Conservation (phyloP, 37 sponge, comb jelly and placozoan genomes). For the Agelas oroides region DNA sequence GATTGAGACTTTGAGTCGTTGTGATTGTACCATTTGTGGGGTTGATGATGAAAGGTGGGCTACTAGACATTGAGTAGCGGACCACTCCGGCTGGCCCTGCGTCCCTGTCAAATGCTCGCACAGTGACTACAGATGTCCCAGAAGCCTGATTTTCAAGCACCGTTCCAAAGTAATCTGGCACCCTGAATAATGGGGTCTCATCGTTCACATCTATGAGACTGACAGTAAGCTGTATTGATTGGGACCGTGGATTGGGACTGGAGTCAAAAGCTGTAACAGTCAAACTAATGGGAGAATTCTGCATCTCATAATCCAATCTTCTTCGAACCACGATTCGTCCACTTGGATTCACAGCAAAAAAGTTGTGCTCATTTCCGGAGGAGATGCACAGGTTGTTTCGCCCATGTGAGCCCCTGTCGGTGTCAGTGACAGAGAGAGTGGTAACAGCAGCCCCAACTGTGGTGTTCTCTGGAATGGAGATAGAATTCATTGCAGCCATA, state of each 20-base stretch:
- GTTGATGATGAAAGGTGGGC: slow-evolving; percentile 43
- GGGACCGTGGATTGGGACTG: slow-evolving; percentile 52
- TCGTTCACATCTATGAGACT: slow-evolving; percentile 50
- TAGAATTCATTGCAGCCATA: background rate
- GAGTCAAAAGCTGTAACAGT: slow-evolving; percentile 56
- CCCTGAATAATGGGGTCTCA: slow-evolving; percentile 51
- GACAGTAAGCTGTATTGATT: slow-evolving; percentile 22
- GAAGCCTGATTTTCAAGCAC: slow-evolving; percentile 37
- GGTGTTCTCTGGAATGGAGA: slow-evolving; percentile 34
- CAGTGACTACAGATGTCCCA: slow-evolving; percentile 36
- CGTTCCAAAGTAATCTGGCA: slow-evolving; percentile 30
- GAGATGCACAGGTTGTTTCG: slow-evolving; percentile 56
- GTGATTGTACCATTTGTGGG: slow-evolving; percentile 44
- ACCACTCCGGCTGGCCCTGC: slow-evolving; percentile 31
- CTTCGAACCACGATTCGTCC: slow-evolving; percentile 15
- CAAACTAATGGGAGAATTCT: slow-evolving; percentile 11
- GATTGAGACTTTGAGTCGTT: slow-evolving; percentile 34
- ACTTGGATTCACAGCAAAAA: slow-evolving; percentile 15
- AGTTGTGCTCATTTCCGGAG: slow-evolving; percentile 32
- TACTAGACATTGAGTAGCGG: slow-evolving; percentile 20
- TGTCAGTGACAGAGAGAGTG: slow-evolving; percentile 9
- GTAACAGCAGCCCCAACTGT: background rate
- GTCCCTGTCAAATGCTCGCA: slow-evolving; percentile 63
- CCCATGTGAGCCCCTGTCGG: slow-evolving; percentile 48
- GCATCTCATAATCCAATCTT: slow-evolving; percentile 52